These are phyloP conservation scores for Tethea ocularis DNA, from an alignment of 2,888 invertebrate genomes.

Conservation along the genomic window DNA sequence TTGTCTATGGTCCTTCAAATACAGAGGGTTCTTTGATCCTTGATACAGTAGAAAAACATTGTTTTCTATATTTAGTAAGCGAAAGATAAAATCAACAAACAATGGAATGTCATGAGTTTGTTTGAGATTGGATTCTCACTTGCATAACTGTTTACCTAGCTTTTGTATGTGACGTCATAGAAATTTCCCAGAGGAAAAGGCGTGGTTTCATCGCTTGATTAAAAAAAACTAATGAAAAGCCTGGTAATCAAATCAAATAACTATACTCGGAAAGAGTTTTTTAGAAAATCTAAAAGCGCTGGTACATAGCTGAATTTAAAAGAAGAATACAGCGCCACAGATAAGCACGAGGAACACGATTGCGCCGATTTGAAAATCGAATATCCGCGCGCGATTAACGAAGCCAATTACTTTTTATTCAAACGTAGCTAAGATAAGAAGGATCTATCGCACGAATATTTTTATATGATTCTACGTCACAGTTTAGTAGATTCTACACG, in stretches of 20 bases:
- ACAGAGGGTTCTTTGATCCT: constrained; percentile 60
- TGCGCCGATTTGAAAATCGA: background rate
- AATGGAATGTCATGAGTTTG: constrained; percentile 46
- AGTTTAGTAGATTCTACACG: background rate
- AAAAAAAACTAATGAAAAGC: background rate
- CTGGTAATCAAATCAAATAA: too few species aligned
- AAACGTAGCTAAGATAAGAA: background rate
- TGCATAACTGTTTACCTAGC: constrained; percentile 25
- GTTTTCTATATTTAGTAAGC: constrained; percentile 20
- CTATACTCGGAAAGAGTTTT: background rate
- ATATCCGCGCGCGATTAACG: background rate
- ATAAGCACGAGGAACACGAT: background rate
- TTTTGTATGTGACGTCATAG: constrained; percentile 45
- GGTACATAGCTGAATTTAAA: background rate
- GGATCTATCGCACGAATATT: background rate
- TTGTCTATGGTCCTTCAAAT: constrained; percentile 76
- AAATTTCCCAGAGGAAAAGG: constrained; percentile 39
- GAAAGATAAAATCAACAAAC: constrained; percentile 39
- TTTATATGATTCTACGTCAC: background rate
- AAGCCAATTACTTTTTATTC: background rate
- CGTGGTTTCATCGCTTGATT: constrained; percentile 4
- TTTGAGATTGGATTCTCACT: constrained; percentile 42
- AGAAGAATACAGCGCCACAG: background rate
- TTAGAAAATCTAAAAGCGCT: background rate
- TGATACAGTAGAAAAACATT: constrained; percentile 33